Evolutionary conservation across 2,888 invertebrate genomes (phyloP), one percentile per base, ranked within the genome.

Genomic region (Hofmannophila pseudospretella): DNA sequence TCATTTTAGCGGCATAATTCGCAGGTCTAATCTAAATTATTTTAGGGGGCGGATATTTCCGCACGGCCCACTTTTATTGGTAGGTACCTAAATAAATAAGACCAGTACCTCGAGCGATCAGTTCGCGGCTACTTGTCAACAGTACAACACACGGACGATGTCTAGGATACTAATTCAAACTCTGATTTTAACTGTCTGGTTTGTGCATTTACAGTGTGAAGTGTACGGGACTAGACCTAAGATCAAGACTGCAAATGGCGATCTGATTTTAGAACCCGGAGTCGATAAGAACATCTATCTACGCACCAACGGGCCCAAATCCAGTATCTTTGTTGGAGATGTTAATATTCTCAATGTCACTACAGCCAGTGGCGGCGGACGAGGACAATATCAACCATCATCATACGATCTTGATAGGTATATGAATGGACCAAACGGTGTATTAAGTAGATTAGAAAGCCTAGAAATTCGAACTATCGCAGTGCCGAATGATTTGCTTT

Each of bases 231-330:
- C 59, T 61, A 90, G 85, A 36, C 78, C 85, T 1, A 80, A 73
- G 58, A 64, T 89, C 90, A 52, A 88, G 87, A 63, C 80, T 19
- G 49, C 54, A 1, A 89, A 96, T 84, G 97, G 97, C 28, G 91
- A 97, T 74, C 88, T 98, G 14, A 89, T 92, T 47, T 89, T 98
- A 39, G 90, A 92, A 58, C 91, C 95, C 13, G 96, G 94, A 0
- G 82, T 88, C 35, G 91, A 93, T 58, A 92, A 91, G 64, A 96
- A 94, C 68, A 93, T 97, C 36, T 91, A 92, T 26, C 89, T 97
- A 49, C 80, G 88, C 27, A 88, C 93, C 0, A 88, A 88, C 30
- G 93, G 93, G 34, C 89, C 88, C 3, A 94, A 95, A 29, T 88
- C 88, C 25, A 84, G 67, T 16, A 80, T 96, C 28, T 90, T 90